Evolutionary conservation across 2,888 invertebrate species (phyloP).

Genomic region (Eristalinus aeneus): DNA sequence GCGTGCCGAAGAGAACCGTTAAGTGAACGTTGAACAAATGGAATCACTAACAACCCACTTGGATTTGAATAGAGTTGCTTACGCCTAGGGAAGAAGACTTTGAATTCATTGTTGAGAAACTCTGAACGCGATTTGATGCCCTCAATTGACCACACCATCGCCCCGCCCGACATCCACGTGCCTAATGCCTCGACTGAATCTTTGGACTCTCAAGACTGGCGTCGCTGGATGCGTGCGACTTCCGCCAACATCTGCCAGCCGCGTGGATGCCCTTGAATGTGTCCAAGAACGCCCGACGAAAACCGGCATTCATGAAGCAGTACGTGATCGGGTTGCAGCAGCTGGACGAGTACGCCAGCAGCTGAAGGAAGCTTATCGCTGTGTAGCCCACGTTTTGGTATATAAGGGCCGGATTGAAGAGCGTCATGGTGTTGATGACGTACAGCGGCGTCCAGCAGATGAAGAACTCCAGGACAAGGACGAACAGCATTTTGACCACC

Average conservation of each 20-base stretch:
- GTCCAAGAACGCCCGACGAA: conserved; percentile 89
- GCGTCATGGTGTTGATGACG: conserved; percentile 87
- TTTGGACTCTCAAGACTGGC: conserved; percentile 45
- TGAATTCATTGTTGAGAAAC: not conserved
- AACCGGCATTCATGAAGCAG: conserved; percentile 95
- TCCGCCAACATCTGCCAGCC: conserved; percentile 74
- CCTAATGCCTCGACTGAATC: conserved; percentile 39
- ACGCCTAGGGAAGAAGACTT: not conserved
- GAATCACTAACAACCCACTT: not conserved
- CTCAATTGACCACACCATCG: not conserved
- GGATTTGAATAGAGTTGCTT: not conserved
- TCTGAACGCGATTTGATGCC: not conserved
- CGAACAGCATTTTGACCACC: conserved; percentile 93
- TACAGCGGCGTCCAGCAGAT: conserved; percentile 95
- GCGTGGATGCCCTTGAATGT: conserved; percentile 83
- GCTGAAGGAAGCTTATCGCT: conserved; percentile 87
- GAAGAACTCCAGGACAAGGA: conserved; percentile 95
- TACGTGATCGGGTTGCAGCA: conserved; percentile 96
- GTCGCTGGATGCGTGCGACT: conserved; percentile 72
- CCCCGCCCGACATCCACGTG: not conserved
- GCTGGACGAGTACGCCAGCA: conserved; percentile 90
- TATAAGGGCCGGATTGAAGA: conserved; percentile 87
- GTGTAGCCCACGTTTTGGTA: conserved; percentile 87
- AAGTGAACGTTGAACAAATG: not conserved
- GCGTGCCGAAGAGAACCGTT: not conserved